phyloP scores from a whole-genome alignment of 2,888 invertebrate species.

The Clostera curtula region DNA sequence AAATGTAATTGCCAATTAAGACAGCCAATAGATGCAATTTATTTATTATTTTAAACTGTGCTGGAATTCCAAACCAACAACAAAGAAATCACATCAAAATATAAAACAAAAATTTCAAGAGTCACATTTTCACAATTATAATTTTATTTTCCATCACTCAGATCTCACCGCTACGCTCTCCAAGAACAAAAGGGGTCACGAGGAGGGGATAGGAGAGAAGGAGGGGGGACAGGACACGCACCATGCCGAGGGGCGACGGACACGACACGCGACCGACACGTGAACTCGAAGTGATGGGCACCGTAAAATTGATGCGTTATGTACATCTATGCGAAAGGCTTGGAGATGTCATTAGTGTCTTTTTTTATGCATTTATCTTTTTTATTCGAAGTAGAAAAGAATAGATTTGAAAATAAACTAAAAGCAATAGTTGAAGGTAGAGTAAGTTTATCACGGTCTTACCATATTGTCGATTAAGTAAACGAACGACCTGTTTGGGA shows the following conservation, averaged over 20 bases:
- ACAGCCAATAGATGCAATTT: too few relatives aligned
- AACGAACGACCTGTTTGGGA: too few relatives aligned
- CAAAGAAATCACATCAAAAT: too few relatives aligned
- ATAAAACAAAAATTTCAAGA: neutral
- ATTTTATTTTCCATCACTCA: constrained; percentile 24
- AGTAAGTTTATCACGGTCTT: too few relatives aligned
- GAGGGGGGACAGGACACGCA: constrained; percentile 13
- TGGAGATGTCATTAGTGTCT: constrained; percentile 29
- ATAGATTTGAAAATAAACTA: constrained; percentile 1
- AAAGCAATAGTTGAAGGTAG: too few relatives aligned
- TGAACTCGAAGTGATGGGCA: constrained; percentile 45
- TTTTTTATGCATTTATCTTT: neutral
- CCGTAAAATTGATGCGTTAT: constrained; percentile 56
- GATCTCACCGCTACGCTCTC: constrained; percentile 16
- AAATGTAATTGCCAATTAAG: too few relatives aligned
- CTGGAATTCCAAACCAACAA: too few relatives aligned
- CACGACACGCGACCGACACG: constrained; percentile 55
- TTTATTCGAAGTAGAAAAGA: neutral
- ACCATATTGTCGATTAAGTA: too few relatives aligned
- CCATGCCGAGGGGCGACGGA: constrained; percentile 26
- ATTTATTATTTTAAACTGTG: too few relatives aligned
- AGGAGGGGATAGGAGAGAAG: neutral
- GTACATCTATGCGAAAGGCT: constrained; percentile 16
- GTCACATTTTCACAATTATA: constrained; percentile 18
- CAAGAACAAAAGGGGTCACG: constrained; percentile 21